Conservation (phyloP, 2,797 vertebrate species). For the Myripristis murdjan region DNA sequence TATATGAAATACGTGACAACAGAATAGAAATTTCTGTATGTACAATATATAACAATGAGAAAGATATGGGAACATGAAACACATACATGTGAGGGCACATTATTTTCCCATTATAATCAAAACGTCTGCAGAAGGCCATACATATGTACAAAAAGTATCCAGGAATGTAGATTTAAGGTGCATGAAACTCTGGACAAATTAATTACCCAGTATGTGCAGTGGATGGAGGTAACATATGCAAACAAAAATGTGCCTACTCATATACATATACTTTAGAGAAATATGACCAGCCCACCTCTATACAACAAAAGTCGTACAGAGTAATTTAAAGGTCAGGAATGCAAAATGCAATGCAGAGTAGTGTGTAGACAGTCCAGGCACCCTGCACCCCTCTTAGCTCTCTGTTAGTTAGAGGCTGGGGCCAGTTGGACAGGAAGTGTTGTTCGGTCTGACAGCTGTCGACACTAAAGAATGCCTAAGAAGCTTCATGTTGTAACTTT, state of each 20-base stretch:
- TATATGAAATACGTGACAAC: neutral
- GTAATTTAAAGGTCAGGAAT: neutral
- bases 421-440: constrained; percentile 20
- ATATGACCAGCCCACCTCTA: neutral
- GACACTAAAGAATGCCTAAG: constrained; percentile 26
- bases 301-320: neutral
- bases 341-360: neutral
- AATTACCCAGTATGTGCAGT: neutral
- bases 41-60: too few relatives aligned
- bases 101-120: neutral
- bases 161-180: neutral
- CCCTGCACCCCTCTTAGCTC: constrained; percentile 14
- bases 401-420: too few relatives aligned
- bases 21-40: too few relatives aligned
- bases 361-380: constrained; percentile 6
- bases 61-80: neutral
- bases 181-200: neutral
- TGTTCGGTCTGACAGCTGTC: constrained; percentile 33
- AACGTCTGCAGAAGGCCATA: neutral
- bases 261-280: neutral
- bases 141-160: too few relatives aligned
- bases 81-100: neutral
- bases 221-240: too few relatives aligned
- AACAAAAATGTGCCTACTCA: constrained; percentile 2
- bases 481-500: constrained; percentile 33